Evolutionary conservation across 2,113 vertebrate genomes (phyloP).

Genomic region (Cathartes aura): DNA sequence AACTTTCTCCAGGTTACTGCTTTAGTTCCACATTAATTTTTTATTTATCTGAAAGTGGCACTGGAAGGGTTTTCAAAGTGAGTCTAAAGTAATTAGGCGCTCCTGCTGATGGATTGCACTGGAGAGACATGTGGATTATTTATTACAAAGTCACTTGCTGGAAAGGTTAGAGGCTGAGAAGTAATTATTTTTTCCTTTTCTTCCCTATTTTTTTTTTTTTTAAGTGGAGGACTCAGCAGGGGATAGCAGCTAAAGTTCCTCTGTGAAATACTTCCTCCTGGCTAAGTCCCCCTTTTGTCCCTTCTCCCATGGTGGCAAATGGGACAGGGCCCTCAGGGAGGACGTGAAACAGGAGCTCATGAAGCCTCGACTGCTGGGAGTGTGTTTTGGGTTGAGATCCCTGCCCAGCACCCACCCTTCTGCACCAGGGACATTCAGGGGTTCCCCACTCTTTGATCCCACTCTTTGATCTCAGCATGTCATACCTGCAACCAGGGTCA

Average conservation of each 20-base stretch:
- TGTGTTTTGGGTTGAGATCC: background rate
- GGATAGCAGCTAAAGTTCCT: slow-evolving; percentile 46
- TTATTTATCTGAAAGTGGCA: slow-evolving; percentile 80
- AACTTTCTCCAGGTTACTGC: slow-evolving; percentile 14
- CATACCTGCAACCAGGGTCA: background rate
- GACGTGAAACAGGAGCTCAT: background rate
- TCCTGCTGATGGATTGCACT: slow-evolving; percentile 78
- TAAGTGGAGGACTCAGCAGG: slow-evolving; percentile 38
- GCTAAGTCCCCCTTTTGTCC: background rate
- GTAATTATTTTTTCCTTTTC: slow-evolving; percentile 80
- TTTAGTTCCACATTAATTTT: slow-evolving; percentile 71
- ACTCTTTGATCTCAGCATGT: background rate
- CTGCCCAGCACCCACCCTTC: background rate
- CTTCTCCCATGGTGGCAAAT: background rate
- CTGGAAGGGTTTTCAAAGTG: slow-evolving; percentile 79
- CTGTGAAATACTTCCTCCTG: background rate
- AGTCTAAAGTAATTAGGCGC: slow-evolving; percentile 82
- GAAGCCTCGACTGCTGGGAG: background rate
- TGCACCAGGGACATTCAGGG: background rate
- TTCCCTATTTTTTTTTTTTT: background rate
- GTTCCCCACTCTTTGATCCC: background rate
- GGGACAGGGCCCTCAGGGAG: background rate
- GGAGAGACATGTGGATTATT: slow-evolving; percentile 81
- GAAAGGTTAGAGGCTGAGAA: slow-evolving; percentile 86
- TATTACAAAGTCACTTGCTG: slow-evolving; percentile 82